Conservation (phyloP, 2,113 vertebrate genomes). For the Heterocephalus glaber region DNA sequence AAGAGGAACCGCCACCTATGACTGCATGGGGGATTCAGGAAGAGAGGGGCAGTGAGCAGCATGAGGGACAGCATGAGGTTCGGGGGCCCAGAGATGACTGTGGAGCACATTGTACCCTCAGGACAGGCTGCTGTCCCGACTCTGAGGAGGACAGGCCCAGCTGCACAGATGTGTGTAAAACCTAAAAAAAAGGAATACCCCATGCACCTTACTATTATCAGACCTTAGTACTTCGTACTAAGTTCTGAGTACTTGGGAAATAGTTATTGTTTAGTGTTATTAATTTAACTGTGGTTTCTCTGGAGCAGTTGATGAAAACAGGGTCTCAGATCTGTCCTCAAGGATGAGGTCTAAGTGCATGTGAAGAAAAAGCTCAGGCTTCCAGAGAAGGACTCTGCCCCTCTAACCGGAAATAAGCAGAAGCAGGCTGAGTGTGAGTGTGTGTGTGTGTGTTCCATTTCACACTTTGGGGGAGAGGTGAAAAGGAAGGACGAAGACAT, state of each 20-base stretch:
- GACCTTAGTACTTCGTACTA: background rate
- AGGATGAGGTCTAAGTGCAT: background rate
- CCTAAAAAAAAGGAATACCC: too few relatives aligned
- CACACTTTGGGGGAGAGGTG: background rate
- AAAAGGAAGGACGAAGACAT: background rate
- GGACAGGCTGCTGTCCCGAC: background rate
- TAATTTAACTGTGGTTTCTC: background rate
- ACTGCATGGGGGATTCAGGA: background rate
- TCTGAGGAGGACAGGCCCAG: background rate
- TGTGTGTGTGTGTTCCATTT: background rate
- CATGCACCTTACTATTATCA: background rate
- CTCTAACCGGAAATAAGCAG: background rate
- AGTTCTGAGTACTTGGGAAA: too few relatives aligned
- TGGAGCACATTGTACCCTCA: background rate
- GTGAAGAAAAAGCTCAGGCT: background rate
- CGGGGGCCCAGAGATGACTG: background rate
- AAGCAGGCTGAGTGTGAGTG: background rate
- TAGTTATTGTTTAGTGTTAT: background rate
- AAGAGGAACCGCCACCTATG: background rate
- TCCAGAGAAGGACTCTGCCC: background rate
- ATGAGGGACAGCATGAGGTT: background rate
- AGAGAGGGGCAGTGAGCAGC: background rate
- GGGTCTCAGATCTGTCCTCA: background rate
- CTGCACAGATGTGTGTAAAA: too few relatives aligned
- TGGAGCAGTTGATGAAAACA: background rate